Conservation (phyloP, 2,888 invertebrate species). For the Metopia argyrocephala region DNA sequence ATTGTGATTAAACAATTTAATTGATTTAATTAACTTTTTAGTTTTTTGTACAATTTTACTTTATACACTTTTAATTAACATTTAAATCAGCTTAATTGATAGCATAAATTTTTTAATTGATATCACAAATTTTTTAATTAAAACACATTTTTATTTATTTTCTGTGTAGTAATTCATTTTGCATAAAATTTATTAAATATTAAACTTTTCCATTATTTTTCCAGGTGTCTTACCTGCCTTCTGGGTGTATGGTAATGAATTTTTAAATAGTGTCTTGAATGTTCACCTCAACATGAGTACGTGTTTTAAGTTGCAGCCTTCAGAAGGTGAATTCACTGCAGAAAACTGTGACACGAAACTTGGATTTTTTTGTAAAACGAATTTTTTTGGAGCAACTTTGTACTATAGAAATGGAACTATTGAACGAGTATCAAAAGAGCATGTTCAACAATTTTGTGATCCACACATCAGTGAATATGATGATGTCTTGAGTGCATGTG, state of each 20-base stretch:
- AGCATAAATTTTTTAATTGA: no score
- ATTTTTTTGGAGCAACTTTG: background rate
- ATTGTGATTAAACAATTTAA: no score
- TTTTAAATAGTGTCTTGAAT: background rate
- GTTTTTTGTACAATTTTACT: no score
- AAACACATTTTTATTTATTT: no score
- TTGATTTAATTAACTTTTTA: no score
- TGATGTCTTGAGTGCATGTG: background rate
- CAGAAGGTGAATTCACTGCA: background rate
- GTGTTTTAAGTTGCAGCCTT: slow-evolving; percentile 2
- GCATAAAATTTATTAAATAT: no score
- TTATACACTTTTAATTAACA: no score
- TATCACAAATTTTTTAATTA: no score
- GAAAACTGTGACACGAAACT: background rate
- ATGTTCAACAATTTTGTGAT: slow-evolving; percentile 32
- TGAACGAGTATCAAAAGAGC: background rate
- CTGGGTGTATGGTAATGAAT: slow-evolving; percentile 27
- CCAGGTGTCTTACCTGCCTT: slow-evolving; percentile 13
- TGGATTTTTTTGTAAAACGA: slow-evolving; percentile 34
- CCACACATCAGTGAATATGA: slow-evolving; percentile 5
- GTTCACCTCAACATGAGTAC: background rate
- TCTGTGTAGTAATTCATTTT: no score
- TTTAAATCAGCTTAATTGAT: no score
- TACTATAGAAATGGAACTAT: background rate
- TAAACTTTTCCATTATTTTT: background rate